Evolutionary conservation across 2,113 vertebrate species (phyloP), one percentile per base, ranked within the genome.

Genomic region (human (Homo sapiens)): DNA sequence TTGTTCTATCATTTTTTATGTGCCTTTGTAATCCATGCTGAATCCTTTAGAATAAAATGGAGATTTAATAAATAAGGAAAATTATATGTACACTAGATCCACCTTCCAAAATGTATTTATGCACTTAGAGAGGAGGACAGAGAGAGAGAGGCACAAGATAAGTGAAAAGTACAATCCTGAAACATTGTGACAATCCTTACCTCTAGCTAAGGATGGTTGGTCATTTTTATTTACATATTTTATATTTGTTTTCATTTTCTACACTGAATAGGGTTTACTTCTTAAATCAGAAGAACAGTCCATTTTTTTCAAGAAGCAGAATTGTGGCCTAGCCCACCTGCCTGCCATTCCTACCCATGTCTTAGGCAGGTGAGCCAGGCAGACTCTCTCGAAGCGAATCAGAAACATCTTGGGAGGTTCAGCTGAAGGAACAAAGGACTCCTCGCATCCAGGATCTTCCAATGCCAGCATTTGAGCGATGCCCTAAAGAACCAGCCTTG

Each of bases 41-140:
- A 78, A 50, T 97, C 35, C 35, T 84, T 88, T 78, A 9, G n/a
- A 81, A 64, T 59, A 91, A 93, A 97, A 75, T 59, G 32, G 66
- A 64, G 43, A 70, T 32, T 48, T 45, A 38, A 80, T 25, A 76
- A 68, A 52, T 43, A 50, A 83, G 38, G 30, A 84, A 89, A 81
- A 84, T 14, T 61, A 84, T 35, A 32, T 68, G 40, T 72, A 75
- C 6, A 43, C 23, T 30, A 38, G 22, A 72, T 14, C 2, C 8
- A 48, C 18, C 8, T 11, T 85, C 73, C 85, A 72, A 64, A 89
- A 88, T 38, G 4, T 72, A 35, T 64, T 38, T 18, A 52, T 12
- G 18, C 27, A 16, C 13, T 1, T 40, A 45, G 52, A 92, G 13
- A 73, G 35, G 22, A 57, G 35, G 22, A 57, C 18, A 45, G 27